phyloP scores from a whole-genome alignment of 1,140 invertebrate genomes.

The Dinothrombium tinctorium region DNA sequence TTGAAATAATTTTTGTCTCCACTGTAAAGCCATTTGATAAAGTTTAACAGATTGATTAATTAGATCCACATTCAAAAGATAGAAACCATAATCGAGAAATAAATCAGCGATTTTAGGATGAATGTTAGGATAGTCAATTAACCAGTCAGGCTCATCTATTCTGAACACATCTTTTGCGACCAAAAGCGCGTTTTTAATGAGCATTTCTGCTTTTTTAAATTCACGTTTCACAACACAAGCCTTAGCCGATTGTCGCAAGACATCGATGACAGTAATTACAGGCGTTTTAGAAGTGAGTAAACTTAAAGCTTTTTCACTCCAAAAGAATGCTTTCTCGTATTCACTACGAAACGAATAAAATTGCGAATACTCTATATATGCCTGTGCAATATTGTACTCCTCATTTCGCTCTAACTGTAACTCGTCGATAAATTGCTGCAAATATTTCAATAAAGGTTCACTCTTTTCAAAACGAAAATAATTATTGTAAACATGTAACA shows the following conservation, averaged over 20 bases:
- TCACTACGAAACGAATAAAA: constrained; percentile 53
- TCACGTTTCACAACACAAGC: constrained; percentile 62
- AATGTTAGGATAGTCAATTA: constrained; percentile 1
- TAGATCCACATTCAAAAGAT: constrained; percentile 63
- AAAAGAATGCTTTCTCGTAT: constrained; percentile 41
- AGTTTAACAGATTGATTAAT: constrained; percentile 51
- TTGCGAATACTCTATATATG: constrained; percentile 51
- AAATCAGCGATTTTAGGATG: constrained; percentile 60
- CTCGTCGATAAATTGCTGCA: background rate
- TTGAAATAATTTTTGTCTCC: constrained; percentile 49
- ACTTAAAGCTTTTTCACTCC: constrained; percentile 42
- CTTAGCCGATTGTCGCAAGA: constrained; percentile 54
- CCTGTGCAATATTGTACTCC: constrained; percentile 32
- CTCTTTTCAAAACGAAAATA: background rate
- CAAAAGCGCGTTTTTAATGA: constrained; percentile 53
- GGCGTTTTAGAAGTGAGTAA: constrained; percentile 24
- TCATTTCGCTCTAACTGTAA: background rate
- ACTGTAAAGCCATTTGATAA: constrained; percentile 51
- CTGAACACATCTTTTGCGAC: constrained; percentile 27
- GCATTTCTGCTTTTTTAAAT: constrained; percentile 46
- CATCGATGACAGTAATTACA: constrained; percentile 35
- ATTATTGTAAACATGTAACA: background rate
- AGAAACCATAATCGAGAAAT: constrained; percentile 66
- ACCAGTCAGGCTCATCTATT: background rate
- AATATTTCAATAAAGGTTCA: background rate